Evolutionary conservation across 2,113 vertebrate genomes (phyloP), one percentile per base, ranked within the genome.

Genomic region (Rhizomys pruinosus): DNA sequence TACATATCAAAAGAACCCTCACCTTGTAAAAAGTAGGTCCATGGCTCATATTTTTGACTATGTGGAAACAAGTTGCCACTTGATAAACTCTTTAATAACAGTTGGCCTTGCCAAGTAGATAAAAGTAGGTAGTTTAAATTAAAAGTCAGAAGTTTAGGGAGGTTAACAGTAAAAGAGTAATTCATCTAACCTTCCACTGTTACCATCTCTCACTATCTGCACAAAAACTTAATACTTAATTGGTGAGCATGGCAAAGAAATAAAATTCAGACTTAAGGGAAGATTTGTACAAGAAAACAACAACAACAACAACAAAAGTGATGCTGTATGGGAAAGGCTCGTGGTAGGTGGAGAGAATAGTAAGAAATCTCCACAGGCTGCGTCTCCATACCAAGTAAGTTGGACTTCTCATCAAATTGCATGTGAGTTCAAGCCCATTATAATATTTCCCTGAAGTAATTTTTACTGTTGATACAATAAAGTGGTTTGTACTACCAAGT

Each of bases 31-130:
- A 73, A 57, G 61, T 76, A n/a, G 39, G 44, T 69, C n/a, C 63
- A 25, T 69, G 39, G 86, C 23, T 68, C 57, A n/a, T 44, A 76
- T 73, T 81, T 91, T 84, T 74, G 13, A 13, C 42, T 61, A 22
- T 23, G 64, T 72, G 42, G 17, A 55, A 94, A 13, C 17, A 77
- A 90, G 85, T 73, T 3, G 81, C 25, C 63, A 0, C 78, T 68
- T 89, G n/a, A 84, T 57, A 27, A 89, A 87, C 84, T 80, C 76
- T 91, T 95, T 84, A 84, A 89, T 77, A 76, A 78, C 55, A 61
- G 15, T 72, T 85, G 34, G 92, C 76, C 47, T 84, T 37, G 20
- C n/a, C 55, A 59, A 34, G 5, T 34, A 89, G 32, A n/a, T n/a
- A n/a, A n/a, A n/a, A n/a, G 8, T n/a, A 47, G 69, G 22, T 23